Conservation (phyloP, 1,140 invertebrate species). For the Pemphigus obesinymphae region DNA sequence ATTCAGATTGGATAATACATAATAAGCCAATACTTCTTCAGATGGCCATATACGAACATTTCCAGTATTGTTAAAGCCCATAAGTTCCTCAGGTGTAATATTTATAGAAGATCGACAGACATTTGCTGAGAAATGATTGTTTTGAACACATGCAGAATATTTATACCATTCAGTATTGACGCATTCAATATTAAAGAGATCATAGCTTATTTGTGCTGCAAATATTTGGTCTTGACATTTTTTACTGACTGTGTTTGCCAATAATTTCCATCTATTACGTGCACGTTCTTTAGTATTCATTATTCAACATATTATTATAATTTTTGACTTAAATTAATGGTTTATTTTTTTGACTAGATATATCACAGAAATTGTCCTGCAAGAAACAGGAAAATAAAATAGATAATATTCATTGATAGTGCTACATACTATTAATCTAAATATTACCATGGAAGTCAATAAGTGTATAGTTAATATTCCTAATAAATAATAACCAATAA, state of each 20-base stretch:
- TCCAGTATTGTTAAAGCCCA: conserved; percentile 87
- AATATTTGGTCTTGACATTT: conserved; percentile 51
- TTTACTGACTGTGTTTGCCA: conserved; percentile 61
- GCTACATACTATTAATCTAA: background rate
- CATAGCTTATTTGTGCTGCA: conserved; percentile 28
- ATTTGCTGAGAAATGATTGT: conserved; percentile 53
- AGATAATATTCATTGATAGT: background rate
- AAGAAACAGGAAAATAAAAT: conserved; percentile 39
- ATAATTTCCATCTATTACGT: conserved; percentile 63
- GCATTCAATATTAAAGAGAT: conserved; percentile 32
- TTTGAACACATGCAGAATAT: conserved; percentile 55
- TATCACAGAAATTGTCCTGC: conserved; percentile 39
- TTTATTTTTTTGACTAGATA: conserved; percentile 23
- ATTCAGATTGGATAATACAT: conserved; percentile 62
- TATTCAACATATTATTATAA: conserved; percentile 25
- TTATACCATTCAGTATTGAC: conserved; percentile 53
- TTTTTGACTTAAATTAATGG: conserved; percentile 33
- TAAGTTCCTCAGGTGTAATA: conserved; percentile 65
- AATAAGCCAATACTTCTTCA: conserved; percentile 75
- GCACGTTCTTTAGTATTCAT: conserved; percentile 50
- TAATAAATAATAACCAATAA: too few relatives aligned
- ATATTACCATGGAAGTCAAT: background rate
- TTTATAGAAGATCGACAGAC: conserved; percentile 59
- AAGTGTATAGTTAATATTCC: too few relatives aligned
- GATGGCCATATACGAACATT: conserved; percentile 88